phyloP scores from a whole-genome alignment of 2,888 invertebrate genomes.

The Sepiola atlantica region DNA sequence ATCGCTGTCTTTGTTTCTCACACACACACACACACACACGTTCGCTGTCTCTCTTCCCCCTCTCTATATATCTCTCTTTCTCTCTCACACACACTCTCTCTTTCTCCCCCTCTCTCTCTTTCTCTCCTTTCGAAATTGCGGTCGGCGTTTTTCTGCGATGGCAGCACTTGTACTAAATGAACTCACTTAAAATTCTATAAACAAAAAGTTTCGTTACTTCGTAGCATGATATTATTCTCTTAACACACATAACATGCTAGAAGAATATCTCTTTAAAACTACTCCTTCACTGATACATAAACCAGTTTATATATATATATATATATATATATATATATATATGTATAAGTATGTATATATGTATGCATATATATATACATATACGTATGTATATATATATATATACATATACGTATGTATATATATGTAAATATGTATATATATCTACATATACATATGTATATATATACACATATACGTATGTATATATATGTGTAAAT shows the following conservation, averaged over 20 bases:
- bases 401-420: background rate
- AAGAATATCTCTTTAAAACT: background rate
- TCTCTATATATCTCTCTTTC: background rate
- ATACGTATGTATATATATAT: background rate
- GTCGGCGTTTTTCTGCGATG: background rate
- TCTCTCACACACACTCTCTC: background rate
- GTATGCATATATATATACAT: background rate
- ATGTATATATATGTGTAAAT: too few relatives aligned
- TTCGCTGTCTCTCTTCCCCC: background rate
- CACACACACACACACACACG: too few relatives aligned
- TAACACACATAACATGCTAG: background rate
- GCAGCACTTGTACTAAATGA: background rate
- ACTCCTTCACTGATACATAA: background rate
- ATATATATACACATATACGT: too few relatives aligned
- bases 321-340: background rate
- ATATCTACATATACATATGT: constrained; percentile 44
- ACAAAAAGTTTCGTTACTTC: background rate
- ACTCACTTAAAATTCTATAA: background rate
- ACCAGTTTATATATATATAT: background rate
- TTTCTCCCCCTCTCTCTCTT: background rate
- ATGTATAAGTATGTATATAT: background rate
- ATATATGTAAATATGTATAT: constrained; percentile 38
- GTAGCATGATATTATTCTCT: background rate
- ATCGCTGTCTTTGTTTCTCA: too few relatives aligned
- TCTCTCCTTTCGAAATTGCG: background rate